Evolutionary conservation across 2,113 vertebrate species (phyloP), one percentile per base, ranked within the genome.

Genomic region (Dolichallabes microphthalmus): DNA sequence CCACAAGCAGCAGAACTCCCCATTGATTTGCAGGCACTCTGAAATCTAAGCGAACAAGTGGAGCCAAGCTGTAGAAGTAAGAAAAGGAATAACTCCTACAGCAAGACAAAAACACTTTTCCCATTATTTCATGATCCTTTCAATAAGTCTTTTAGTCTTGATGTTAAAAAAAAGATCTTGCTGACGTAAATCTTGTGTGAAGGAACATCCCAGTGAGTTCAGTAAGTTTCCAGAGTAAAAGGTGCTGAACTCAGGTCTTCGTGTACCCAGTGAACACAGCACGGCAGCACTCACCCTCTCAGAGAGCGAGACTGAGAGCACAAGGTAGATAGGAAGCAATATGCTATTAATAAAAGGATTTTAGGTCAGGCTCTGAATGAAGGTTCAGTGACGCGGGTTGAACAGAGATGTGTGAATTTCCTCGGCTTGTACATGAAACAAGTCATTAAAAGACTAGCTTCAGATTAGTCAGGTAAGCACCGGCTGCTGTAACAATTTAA

Each of bases 101-200:
- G 19, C 3, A 2, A 45, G 35, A 22, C 11, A 73, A 39, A 73
- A 25, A 73, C 32, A 20, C 27, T 63, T 58, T 58, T 30, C 7
- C 7, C 15, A 20, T 71, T 69, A 20, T 35, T 35, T 69, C 8
- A 7, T 32, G 2, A 71, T n/a, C 8, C 3, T 39, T 39, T 71
- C 17, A 22, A 35, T 68, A 19, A 10, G 68, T 50, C 4, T 52
- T 25, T 20, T 2, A n/a, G 71, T 74, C 39, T 22, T 74, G 45
- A 39, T 7, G 30, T 69, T 17, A 35, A 69, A 19, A 73, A 73
- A 57, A 57, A 19, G 39, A 52, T 74, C 45, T 25, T 11, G 14
- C 60, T 64, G 79, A 81, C 79, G n/a, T 61, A 60, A 53, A 60
- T 39, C 68, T 17, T 22, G 71, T 32, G n/a, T 63, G 50, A 58